Base-by-base conservation (phyloP, 2,888 invertebrate species). In the Yponomeuta sedellus region DNA sequence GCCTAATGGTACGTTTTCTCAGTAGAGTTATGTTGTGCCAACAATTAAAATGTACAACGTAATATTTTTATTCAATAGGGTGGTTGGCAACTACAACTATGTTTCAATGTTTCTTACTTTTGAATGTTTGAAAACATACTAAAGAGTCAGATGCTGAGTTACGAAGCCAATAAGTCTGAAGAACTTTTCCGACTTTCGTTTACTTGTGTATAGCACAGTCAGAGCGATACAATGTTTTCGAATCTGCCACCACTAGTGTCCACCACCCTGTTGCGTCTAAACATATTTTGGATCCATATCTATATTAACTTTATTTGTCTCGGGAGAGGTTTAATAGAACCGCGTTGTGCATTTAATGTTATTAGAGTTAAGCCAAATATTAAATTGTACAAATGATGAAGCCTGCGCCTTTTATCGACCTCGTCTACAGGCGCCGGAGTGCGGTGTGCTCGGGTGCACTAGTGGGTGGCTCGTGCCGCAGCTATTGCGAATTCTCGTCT, bases 201-300 rank as follows among this genome's bases (percentile, higher is more conserved):
- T 25, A 25, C 5, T 25, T 25, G 25, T 25, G 25, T 25, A 25
- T 25, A 25, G 25, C 25, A 25, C 25, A 25, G 25, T 25, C 3
- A 25, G 25, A 25, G 25, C 25, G 5, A 25, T 25, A 25, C 25
- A 25, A 25, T 25, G 5, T 25, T 25, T 10, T 34, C 5, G 8
- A 8, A 20, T 57, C 19, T 57, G 19, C 57, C n/a, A n/a, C 11
- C 61, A 52, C 34, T 11, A 20, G 57, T 58, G 65, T 70, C 71
- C 75, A 77, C 77, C 69, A 75, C 74, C 73, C 75, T 25, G 67
- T 19, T 63, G 40, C 74, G 70, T 73, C 74, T 70, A 79, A 75
- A 82, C 82, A 83, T 85, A 83, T 85, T 83, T 74, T 78, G 70
- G 75, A 77, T 75, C 76, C 83, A 83, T 85, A 85, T 85, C 86